Evolutionary conservation across 2,888 invertebrate species (phyloP), one percentile per base, ranked within the genome.

Genomic region (Helicoverpa assulta): DNA sequence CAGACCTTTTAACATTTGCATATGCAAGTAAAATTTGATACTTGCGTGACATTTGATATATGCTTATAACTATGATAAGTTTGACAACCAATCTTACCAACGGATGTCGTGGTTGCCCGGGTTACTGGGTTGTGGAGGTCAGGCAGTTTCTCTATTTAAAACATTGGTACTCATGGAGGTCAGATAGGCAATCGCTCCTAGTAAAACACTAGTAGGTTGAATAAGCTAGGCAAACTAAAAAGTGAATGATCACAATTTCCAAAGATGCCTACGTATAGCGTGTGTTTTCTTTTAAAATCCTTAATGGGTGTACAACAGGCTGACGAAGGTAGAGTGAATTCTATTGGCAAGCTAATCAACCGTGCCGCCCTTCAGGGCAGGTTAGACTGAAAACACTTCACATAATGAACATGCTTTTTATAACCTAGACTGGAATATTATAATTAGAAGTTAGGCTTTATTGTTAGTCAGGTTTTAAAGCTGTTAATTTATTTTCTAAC

Each of bases 341-440:
- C 59, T 62, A 76, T 70, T 73, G 62, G 55, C 76, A 62, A 51
- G n/a, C 19, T 37, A 55, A 59, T 70, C 58, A 76, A 50, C 51
- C 70, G 58, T 62, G 62, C 29, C 58, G 53, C 62, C 62, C 54
- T 47, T 14, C 10, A 37, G 33, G 7, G 16, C 43, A 55, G 51
- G 12, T 37, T 18, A 37, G 26, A 47, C 37, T 47, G 51, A 14
- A 58, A 58, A 52, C 37, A 62, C 70, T 43, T n/a, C 5, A 14
- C 40, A 57, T 4, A 40, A 10, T 16, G 37, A 18, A 5, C 10
- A 61, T n/a, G 40, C 14, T 56, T 66, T 72, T 61, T 18, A 56
- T 43, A 43, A 16, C 29, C 29, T 16, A 53, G n/a, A 7, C 40
- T 57, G 3, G 57, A 51, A 26, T 43, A 19, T 50, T 16, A 7